phyloP scores from a whole-genome alignment of 2,888 invertebrate species.

The Dynastes hyllus region DNA sequence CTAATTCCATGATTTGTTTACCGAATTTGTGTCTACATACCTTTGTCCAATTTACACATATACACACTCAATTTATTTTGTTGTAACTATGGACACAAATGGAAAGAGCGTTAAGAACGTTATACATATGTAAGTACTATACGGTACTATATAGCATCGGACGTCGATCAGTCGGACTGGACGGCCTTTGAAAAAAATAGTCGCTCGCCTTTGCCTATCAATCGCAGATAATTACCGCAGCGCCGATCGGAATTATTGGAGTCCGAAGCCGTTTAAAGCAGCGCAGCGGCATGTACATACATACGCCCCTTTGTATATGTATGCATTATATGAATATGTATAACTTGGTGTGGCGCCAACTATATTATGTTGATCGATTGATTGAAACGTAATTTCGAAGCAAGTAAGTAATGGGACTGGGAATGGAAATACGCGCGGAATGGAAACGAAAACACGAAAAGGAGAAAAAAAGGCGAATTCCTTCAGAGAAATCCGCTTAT shows the following conservation, averaged over 20 bases:
- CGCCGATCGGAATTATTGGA: constrained; percentile 6
- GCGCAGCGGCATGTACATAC: neutral
- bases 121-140: no score
- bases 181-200: constrained; percentile 5
- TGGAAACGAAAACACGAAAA: no score
- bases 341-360: constrained; percentile 6
- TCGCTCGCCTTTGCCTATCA: neutral
- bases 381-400: constrained; percentile 12
- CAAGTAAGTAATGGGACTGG: neutral
- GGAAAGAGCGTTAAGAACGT: no score
- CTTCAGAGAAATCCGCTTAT: no score
- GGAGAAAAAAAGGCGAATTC: no score
- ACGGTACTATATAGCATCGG: no score
- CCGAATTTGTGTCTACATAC: no score
- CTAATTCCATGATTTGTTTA: no score
- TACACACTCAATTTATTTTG: no score
- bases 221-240: constrained; percentile 6
- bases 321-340: constrained; percentile 2
- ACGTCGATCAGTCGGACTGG: neutral
- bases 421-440: no score
- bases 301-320: neutral
- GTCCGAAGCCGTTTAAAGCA: constrained; percentile 2
- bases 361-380: constrained; percentile 18
- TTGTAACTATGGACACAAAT: no score
- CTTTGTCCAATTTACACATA: no score